Base-by-base conservation (phyloP, 92 coral and sea anemone species). In the Isaurus tuberculatus region DNA sequence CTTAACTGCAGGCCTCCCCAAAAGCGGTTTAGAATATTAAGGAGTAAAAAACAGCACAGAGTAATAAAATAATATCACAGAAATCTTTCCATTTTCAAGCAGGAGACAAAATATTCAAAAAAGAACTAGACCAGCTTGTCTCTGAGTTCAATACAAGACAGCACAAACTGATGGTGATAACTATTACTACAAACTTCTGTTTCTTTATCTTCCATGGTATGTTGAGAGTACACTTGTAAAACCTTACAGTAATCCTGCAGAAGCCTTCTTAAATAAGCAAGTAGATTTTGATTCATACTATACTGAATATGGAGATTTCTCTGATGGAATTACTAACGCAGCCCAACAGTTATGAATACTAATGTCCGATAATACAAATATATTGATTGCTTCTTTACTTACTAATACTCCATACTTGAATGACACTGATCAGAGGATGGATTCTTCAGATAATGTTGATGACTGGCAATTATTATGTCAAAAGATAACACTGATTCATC, bases 121-220 rank as follows among this genome's bases (percentile, higher is more conserved):
- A 40, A 73, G 49, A 43, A 33, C 80, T 31, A 73, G 46, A 73
- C 53, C 49, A 73, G 55, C 15, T 25, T 31, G 53, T 46, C 80
- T 28, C 23, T 36, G 23, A 73, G 53, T 36, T 36, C 79, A 30
- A 73, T 73, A 73, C 53, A 30, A 36, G 53, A 73, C 79, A 11
- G 61, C 79, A 30, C 17, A 30, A 73, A 73, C 61, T 30, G 79
- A 73, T 73, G 79, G 79, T 73, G 79, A 73, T 73, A 36, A 73
- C 13, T 73, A 73, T 36, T 73, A 73, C 79, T 73, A 42, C 23
- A 73, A n/a, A 26, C 29, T 58, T 10, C 20, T 58, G 20, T 58
- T 58, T 58, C 66, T 58, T 10, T 58, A n/a, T 26, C 17, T 58
- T 1, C 66, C 66, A 58, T 58, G 66, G 66, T n/a, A 26, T n/a